Evolutionary conservation across 2,797 vertebrate species (phyloP).

Genomic region (Saguinus oedipus): DNA sequence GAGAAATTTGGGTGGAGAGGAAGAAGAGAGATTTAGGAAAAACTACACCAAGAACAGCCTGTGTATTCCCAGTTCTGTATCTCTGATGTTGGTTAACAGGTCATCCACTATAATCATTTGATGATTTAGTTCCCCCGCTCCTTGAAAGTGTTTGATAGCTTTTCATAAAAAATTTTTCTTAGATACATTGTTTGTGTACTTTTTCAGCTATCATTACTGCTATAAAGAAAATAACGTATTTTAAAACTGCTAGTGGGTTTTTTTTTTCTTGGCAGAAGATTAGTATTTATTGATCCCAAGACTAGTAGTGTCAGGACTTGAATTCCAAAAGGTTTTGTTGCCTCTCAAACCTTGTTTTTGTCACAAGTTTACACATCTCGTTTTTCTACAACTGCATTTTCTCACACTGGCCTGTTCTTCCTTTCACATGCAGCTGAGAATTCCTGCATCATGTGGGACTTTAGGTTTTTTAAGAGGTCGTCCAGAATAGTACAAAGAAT

Average conservation of each 20-base stretch:
- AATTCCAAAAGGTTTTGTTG: neutral
- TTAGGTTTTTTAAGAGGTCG: neutral
- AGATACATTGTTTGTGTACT: conserved; percentile 35
- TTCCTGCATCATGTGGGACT: neutral
- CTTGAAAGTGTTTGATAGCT: conserved; percentile 21
- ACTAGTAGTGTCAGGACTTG: neutral
- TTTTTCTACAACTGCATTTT: neutral
- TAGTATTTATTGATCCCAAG: neutral
- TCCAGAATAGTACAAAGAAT: neutral
- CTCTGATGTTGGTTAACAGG: conserved; percentile 38
- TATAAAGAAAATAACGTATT: conserved; percentile 20
- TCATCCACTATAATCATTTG: conserved; percentile 34
- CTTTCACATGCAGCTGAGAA: neutral
- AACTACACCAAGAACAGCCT: neutral
- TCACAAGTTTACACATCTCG: neutral
- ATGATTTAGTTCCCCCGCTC: neutral
- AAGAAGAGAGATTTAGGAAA: neutral
- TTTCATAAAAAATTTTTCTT: conserved; percentile 56
- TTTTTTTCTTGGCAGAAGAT: neutral
- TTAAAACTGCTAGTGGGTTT: neutral
- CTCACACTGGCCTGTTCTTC: neutral
- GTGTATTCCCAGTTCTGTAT: neutral
- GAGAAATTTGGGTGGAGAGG: neutral
- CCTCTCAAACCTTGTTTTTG: neutral
- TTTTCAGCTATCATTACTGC: conserved; percentile 46